Conservation (phyloP, 2,888 invertebrate species). For the Megamerina dolium region DNA sequence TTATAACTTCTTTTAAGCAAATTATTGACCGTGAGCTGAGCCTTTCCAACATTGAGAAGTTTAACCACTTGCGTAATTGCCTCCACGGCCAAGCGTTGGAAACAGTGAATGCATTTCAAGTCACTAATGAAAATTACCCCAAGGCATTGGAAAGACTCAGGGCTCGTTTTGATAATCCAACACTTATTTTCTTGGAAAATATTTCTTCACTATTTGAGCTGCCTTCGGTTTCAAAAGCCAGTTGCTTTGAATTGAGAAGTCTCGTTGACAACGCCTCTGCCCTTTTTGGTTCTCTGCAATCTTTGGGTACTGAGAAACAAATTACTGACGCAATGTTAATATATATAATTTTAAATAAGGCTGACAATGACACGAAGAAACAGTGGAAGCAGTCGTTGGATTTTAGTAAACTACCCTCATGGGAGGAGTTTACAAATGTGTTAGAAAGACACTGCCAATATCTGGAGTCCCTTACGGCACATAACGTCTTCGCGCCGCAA, state of each 20-base stretch:
- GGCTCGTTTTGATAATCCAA: conserved; percentile 3
- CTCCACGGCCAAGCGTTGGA: conserved; percentile 8
- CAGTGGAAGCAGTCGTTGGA: not conserved
- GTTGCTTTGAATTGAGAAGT: not conserved
- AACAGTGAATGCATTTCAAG: conserved; percentile 5
- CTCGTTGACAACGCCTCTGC: not conserved
- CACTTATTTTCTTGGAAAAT: conserved; percentile 6
- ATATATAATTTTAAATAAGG: not conserved
- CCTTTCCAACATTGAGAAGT: conserved; percentile 6
- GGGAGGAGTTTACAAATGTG: not conserved
- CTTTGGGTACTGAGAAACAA: not conserved
- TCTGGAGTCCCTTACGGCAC: not conserved
- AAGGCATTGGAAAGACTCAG: conserved; percentile 12
- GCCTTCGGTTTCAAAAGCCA: not conserved
- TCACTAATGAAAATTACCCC: conserved; percentile 13
- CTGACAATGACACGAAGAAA: not conserved
- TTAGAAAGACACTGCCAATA: conserved; percentile 1
- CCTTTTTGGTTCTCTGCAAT: not conserved
- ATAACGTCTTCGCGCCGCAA: not conserved
- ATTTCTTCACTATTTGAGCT: not conserved
- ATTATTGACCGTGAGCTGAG: conserved; percentile 6
- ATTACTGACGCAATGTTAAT: not conserved
- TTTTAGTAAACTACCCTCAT: not conserved
- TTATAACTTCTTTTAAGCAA: conserved; percentile 7
- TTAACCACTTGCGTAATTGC: conserved; percentile 2